Evolutionary conservation across 1,140 invertebrate genomes (phyloP), one percentile per base, ranked within the genome.

Genomic region (Drosophila mojavensis): DNA sequence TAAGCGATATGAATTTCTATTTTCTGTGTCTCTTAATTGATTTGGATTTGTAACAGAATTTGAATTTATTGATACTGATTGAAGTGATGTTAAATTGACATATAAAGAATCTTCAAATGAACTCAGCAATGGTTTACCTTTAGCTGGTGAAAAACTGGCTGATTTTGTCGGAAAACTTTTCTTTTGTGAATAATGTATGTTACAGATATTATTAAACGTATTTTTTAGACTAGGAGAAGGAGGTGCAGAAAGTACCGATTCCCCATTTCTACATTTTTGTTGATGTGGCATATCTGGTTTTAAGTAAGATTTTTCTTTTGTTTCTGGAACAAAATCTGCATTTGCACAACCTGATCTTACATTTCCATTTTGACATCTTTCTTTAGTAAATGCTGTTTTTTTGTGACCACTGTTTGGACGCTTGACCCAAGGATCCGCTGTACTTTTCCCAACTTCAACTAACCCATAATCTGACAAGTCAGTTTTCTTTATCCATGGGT

Each of bases 401-500:
- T 50, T n/a, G 15, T 60, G 26, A 6, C 6, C 61, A 24, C 78
- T 70, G 13, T n/a, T 70, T 41, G 82, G 61, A 4, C 80, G 70
- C 62, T 75, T 90, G 5, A 90, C 69, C 86, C 86, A 90, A 11
- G 86, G 86, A 70, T 90, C 86, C 10, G 39, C 36, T 63, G 53
- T 36, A 48, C 55, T 71, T 30, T 56, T 68, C 10, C 53, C 65
- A n/a, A 36, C 13, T 47, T 74, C 45, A 5, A 54, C 54, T 10
- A 39, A 36, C 11, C 60, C 47, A 24, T 20, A 48, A 11, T 17
- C 26, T 36, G 74, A 75, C 4, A 53, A 39, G 11, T 88, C 79
- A 7, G 66, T 58, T 75, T 91, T 92, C 65, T 92, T 93, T 24
- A 91, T 89, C 92, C 92, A 93, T 11, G 92, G 92, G 75, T 93